phyloP scores from a whole-genome alignment of 2,797 vertebrate species.

The Ptychobarbus kaznakovi region DNA sequence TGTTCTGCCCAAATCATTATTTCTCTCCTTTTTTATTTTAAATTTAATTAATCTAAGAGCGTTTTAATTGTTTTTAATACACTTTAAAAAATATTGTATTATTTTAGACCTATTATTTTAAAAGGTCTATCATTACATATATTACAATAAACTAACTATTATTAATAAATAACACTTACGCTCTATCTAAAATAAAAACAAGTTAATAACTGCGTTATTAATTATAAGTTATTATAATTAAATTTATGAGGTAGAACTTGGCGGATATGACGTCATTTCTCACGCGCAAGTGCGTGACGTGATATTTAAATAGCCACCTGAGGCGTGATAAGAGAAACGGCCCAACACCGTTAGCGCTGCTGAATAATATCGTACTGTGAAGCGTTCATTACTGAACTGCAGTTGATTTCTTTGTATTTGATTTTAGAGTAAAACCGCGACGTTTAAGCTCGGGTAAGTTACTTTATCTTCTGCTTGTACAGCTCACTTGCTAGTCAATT shows the following conservation, averaged over 20 bases:
- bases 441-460: neutral
- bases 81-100: neutral
- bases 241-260: neutral
- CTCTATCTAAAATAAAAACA: neutral
- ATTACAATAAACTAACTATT: neutral
- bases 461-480: neutral
- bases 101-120: no score
- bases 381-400: neutral
- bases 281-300: constrained; percentile 1
- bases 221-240: neutral
- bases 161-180: neutral
- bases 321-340: neutral
- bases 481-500: neutral
- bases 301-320: constrained; percentile 22
- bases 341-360: neutral
- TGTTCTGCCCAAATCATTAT: neutral
- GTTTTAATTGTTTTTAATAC: neutral
- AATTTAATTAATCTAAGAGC: neutral
- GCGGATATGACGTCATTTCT: constrained; percentile 21
- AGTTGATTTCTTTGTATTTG: no score
- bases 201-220: neutral
- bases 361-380: neutral
- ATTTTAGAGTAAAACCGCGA: neutral
- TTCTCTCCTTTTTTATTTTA: neutral
- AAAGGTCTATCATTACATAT: neutral